Conservation (phyloP, 2,888 invertebrate genomes). For the Nymphalis c-album region DNA sequence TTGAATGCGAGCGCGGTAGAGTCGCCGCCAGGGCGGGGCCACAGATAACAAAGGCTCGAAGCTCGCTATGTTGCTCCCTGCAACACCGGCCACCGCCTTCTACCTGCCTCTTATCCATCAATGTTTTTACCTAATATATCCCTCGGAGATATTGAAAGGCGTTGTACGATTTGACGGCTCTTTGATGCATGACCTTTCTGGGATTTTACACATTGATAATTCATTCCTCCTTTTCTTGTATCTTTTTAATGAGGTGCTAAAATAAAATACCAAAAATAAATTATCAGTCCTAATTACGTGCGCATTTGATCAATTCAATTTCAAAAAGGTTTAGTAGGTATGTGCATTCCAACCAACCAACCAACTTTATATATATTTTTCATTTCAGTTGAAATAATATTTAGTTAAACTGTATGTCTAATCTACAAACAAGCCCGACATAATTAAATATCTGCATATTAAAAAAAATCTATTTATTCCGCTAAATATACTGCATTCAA, state of each 20-base stretch:
- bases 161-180: conserved; percentile 39
- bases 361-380: too few relatives aligned
- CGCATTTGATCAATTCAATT: not conserved
- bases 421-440: too few relatives aligned
- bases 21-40: conserved; percentile 52
- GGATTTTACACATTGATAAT: conserved; percentile 40
- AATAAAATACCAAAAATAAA: conserved; percentile 39
- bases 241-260: conserved; percentile 42
- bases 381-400: too few relatives aligned
- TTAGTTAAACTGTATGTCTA: too few relatives aligned
- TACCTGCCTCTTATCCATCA: conserved; percentile 41
- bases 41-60: conserved; percentile 69
- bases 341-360: too few relatives aligned
- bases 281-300: conserved; percentile 28
- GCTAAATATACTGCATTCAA: too few relatives aligned
- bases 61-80: conserved; percentile 34
- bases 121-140: conserved; percentile 39
- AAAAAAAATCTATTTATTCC: too few relatives aligned
- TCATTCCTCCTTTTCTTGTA: conserved; percentile 38
- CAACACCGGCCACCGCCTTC: conserved; percentile 37
- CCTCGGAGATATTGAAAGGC: conserved; percentile 38
- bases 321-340: too few relatives aligned
- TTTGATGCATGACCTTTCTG: conserved; percentile 41
- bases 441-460: too few relatives aligned
- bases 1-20: conserved; percentile 43